Conservation (phyloP, 2,797 vertebrate species). For the Otolemur crassicaudatus region DNA sequence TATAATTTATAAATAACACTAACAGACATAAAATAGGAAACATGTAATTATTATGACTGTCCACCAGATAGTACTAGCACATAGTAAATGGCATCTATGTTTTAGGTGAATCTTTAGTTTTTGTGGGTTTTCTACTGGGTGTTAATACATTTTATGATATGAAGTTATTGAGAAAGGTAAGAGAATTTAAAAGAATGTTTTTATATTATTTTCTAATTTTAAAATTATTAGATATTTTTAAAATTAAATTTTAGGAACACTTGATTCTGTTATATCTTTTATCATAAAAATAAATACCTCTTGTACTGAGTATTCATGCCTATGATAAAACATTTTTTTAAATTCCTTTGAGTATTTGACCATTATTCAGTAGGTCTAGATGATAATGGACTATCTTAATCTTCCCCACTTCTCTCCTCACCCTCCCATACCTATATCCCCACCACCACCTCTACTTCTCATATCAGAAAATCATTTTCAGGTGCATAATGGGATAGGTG, state of each 20-base stretch:
- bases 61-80: neutral
- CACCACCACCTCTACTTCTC: no score
- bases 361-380: neutral
- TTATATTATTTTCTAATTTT: conserved; percentile 8
- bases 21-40: neutral
- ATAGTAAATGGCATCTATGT: neutral
- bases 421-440: accelerated
- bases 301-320: neutral
- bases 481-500: neutral
- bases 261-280: neutral
- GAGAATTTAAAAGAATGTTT: neutral
- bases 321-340: neutral
- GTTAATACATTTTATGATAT: neutral
- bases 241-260: neutral
- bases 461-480: neutral
- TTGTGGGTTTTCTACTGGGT: neutral
- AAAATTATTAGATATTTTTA: neutral
- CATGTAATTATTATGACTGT: neutral
- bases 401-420: neutral
- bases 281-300: neutral
- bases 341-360: neutral
- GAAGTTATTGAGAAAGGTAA: neutral
- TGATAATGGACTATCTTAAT: neutral
- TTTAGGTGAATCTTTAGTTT: neutral
- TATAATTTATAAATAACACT: neutral